Evolutionary conservation across 2,888 invertebrate species (phyloP).

Genomic region (Hirtodrosophila alboralis): DNA sequence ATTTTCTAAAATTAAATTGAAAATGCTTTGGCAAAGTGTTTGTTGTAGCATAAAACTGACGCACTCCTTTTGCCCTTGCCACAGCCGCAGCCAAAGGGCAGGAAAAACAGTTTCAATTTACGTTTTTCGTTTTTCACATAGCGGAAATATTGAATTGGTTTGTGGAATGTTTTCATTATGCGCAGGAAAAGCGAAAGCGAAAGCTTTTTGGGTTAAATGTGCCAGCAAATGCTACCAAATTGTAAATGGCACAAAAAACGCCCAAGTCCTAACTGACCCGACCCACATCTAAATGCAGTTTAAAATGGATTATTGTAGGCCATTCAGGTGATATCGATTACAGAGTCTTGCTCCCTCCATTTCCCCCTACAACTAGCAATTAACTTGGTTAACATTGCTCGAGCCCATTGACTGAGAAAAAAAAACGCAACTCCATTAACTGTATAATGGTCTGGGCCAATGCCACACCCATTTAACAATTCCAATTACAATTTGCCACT

Average conservation of each 20-base stretch:
- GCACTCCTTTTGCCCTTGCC: neutral
- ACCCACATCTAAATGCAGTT: conserved; percentile 29
- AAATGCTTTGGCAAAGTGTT: conserved; percentile 24
- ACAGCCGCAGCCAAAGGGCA: conserved; percentile 25
- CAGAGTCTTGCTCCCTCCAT: neutral
- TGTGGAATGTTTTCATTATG: conserved; percentile 76
- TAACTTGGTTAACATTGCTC: conserved; percentile 30
- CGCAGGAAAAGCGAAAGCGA: conserved; percentile 35
- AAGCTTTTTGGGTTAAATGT: conserved; percentile 34
- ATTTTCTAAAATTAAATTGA: conserved; percentile 61
- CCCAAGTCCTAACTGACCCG: neutral
- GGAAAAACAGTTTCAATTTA: conserved; percentile 53
- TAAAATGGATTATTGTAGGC: conserved; percentile 59
- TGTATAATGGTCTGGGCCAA: conserved; percentile 5
- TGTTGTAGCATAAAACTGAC: conserved; percentile 29
- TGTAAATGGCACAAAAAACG: conserved; percentile 34
- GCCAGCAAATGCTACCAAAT: conserved; percentile 30
- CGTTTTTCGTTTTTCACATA: conserved; percentile 36
- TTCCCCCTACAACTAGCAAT: conserved; percentile 28
- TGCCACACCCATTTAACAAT: conserved; percentile 54
- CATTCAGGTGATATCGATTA: conserved; percentile 56
- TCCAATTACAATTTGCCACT: conserved; percentile 73
- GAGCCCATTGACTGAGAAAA: conserved; percentile 11
- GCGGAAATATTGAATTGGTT: conserved; percentile 77
- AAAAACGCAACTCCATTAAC: conserved; percentile 10